Percentiles rank a stretch among this genome's conserved stretches.
phyloP scores from a whole-genome alignment of 2,797 vertebrate species.

The Typhlichthys eigenmanni region DNA sequence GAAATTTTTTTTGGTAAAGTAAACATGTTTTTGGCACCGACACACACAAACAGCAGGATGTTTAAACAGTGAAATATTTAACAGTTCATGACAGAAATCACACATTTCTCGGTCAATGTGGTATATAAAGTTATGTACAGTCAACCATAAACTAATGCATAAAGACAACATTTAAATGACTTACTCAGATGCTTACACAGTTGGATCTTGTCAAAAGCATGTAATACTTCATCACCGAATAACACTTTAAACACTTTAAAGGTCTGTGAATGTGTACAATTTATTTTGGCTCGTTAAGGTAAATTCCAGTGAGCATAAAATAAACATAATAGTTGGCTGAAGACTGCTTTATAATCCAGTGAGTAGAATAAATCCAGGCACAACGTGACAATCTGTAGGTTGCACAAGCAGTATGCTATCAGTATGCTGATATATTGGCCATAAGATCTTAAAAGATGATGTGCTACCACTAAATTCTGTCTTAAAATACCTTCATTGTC shows the following conservation, averaged over 20 bases:
- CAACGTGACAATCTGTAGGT: constrained; percentile 37
- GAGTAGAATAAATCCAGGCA: constrained; percentile 46
- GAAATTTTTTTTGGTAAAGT: constrained; percentile 14
- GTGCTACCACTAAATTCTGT: constrained; percentile 20
- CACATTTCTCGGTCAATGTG: constrained; percentile 17
- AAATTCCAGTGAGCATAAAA: constrained; percentile 16
- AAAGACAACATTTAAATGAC: constrained; percentile 6
- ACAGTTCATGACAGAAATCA: constrained; percentile 38
- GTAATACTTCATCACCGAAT: too few species aligned
- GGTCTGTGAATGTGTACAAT: constrained; percentile 17
- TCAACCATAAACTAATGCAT: constrained; percentile 16
- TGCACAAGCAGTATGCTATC: constrained; percentile 3
- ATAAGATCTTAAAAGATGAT: constrained; percentile 17
- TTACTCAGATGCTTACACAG: constrained; percentile 6
- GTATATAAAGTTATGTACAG: constrained; percentile 10
- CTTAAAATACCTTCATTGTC: constrained; percentile 9
- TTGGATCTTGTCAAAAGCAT: constrained; percentile 10
- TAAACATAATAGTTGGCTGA: constrained; percentile 17
- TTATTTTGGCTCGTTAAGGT: constrained; percentile 38
- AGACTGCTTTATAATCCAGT: constrained; percentile 11
- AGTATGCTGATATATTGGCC: constrained; percentile 4
- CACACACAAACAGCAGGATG: constrained; percentile 38
- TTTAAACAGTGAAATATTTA: constrained; percentile 33
- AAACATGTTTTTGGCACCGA: constrained; percentile 48
- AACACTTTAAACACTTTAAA: not conserved